phyloP scores from a whole-genome alignment of 2,888 invertebrate species.

The Aleiodes testaceus region DNA sequence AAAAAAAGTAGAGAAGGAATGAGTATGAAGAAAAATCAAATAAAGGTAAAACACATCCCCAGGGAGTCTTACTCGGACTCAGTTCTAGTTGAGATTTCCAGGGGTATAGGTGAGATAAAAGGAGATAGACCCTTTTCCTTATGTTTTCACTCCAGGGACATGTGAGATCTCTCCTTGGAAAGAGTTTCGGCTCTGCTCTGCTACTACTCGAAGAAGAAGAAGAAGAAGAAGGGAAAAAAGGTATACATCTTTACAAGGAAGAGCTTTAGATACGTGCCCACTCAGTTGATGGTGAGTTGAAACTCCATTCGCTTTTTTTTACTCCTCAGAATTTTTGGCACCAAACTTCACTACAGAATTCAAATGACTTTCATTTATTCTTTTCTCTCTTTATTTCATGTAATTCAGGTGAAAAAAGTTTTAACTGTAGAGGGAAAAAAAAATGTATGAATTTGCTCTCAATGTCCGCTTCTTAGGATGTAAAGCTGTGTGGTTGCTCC shows the following conservation, averaged over 20 bases:
- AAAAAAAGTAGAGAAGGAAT: background rate
- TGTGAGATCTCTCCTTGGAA: slow-evolving; percentile 14
- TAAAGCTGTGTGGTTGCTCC: slow-evolving; percentile 6
- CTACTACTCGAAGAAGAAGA: background rate
- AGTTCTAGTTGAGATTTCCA: slow-evolving; percentile 36
- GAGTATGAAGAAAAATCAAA: slow-evolving; percentile 29
- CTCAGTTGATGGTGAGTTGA: slow-evolving; percentile 22
- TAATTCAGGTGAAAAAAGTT: background rate
- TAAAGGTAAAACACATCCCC: slow-evolving; percentile 26
- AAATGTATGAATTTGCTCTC: background rate
- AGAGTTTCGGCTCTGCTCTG: slow-evolving; percentile 16
- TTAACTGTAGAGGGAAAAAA: background rate
- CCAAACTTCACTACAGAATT: slow-evolving; percentile 27
- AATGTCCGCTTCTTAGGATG: slow-evolving; percentile 20
- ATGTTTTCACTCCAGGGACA: slow-evolving; percentile 36
- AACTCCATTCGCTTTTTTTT: slow-evolving; percentile 8
- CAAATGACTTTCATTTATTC: slow-evolving; percentile 27
- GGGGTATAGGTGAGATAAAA: slow-evolving; percentile 19
- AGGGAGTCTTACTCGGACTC: slow-evolving; percentile 25
- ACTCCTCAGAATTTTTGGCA: slow-evolving; percentile 4
- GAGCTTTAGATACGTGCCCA: slow-evolving; percentile 28
- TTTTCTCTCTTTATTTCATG: background rate
- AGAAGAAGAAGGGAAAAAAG: background rate
- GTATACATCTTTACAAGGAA: slow-evolving; percentile 27
- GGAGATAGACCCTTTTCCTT: slow-evolving; percentile 14